A percentile compares a stretch with the other conserved stretches of the same genome.
These are phyloP conservation scores for Paracentrotus lividus DNA, from an alignment of 53 echinoderm and acorn worm genomes.

Conservation along the genomic window DNA sequence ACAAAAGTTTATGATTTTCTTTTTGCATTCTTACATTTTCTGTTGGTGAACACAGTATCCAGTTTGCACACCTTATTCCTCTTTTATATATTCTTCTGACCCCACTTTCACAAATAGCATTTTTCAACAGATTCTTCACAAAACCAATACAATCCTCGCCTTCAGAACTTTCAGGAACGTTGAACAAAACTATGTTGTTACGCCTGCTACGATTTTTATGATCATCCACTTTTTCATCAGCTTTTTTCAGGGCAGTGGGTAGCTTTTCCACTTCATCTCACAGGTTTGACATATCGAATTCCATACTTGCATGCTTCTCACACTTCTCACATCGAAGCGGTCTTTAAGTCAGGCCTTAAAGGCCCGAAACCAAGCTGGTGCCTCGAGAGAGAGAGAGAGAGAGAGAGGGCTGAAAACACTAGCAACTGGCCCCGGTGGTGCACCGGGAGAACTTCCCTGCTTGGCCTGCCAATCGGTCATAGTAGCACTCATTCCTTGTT, in stretches of 20 bases:
- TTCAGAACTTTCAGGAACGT: conserved; percentile 26
- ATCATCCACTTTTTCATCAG: conserved; percentile 58
- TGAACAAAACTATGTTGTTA: conserved; percentile 30
- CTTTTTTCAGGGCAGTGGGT: conserved; percentile 26
- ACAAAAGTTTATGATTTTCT: no score
- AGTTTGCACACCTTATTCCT: no score
- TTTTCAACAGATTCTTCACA: background rate
- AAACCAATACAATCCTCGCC: background rate
- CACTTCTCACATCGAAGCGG: background rate
- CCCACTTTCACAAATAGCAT: conserved; percentile 7
- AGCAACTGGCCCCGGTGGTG: background rate
- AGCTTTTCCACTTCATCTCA: background rate
- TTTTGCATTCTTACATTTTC: no score
- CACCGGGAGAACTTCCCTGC: background rate
- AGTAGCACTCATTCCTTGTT: background rate
- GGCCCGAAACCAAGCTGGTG: conserved; percentile 21
- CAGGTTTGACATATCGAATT: background rate
- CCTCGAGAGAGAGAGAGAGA: background rate
- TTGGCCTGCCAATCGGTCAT: background rate
- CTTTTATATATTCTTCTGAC: no score
- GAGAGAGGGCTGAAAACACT: background rate
- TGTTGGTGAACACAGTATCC: no score
- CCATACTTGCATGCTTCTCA: conserved; percentile 13
- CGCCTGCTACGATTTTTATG: conserved; percentile 4
- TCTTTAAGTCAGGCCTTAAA: background rate